Evolutionary conservation across 2,888 invertebrate genomes (phyloP), one percentile per base, ranked within the genome.

Genomic region (Drosophila nr. perissopoda): DNA sequence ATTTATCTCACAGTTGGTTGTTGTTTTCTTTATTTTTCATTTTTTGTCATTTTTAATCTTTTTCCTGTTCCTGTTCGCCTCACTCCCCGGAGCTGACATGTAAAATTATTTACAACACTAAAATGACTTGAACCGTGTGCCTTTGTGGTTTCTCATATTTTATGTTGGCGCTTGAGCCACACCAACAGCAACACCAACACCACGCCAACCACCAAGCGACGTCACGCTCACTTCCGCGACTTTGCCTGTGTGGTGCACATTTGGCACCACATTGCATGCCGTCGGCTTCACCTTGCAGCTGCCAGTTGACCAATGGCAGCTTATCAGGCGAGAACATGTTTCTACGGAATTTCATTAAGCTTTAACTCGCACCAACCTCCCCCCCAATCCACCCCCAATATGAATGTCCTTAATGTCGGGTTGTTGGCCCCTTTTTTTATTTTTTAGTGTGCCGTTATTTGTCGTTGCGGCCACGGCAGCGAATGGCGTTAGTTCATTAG

Each of bases 241-340:
- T 58, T 85, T 60, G 85, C 82, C 84, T 86, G 87, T 53, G 73
- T 80, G 73, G 78, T 88, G 87, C 79, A 87, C 87, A 84, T 85
- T 85, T 86, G 69, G 68, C 67, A 67, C 52, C 70, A 69, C 67
- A 65, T 85, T 81, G 87, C 83, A 84, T 83, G 83, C 74, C 63
- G 42, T 54, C 68, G 42, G 58, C 56, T 40, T 60, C 63, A 69
- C 34, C 60, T 33, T 57, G 51, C 57, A 45, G 62, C 70, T 48
- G 56, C 69, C 57, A 66, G 82, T 77, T 90, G 82, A 90, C 87
- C 91, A 90, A 90, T 90, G 89, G 83, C 60, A 70, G 76, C 90
- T 90, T 90, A 90, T 90, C 90, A 90, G 90, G 91, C 90, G 91
- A 90, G 85, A 90, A 90, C 91, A 90, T 90, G 90, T 84, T 90